These are phyloP conservation scores for Aptenodytes forsteri DNA, from an alignment of 2,113 vertebrate species.

Conservation along the genomic window DNA sequence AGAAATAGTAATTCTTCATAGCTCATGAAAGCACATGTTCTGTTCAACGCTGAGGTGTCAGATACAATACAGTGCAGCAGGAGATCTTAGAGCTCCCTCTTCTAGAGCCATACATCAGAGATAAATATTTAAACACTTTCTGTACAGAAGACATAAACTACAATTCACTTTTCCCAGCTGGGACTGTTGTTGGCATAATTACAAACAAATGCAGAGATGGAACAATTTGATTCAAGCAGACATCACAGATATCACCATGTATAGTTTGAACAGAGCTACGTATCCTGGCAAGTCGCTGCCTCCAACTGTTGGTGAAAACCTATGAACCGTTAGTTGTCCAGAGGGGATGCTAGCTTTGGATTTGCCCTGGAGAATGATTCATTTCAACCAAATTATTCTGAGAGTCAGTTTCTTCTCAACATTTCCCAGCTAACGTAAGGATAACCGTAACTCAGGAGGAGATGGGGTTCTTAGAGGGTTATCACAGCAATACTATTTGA, in stretches of 20 bases:
- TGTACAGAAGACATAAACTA: not conserved
- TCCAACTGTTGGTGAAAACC: constrained; percentile 51
- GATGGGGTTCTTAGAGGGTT: constrained; percentile 50
- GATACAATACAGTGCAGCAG: not conserved
- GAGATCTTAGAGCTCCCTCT: not conserved
- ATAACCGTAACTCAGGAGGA: constrained; percentile 59
- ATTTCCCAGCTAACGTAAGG: constrained; percentile 7
- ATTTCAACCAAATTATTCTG: constrained; percentile 21
- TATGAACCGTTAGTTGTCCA: constrained; percentile 25
- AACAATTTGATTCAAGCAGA: constrained; percentile 37
- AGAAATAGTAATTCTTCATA: not conserved
- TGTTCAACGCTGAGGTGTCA: not conserved
- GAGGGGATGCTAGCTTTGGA: constrained; percentile 21
- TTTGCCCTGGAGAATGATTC: not conserved
- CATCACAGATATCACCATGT: not conserved
- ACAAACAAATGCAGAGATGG: constrained; percentile 18
- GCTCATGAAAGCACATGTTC: not conserved
- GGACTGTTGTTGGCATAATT: constrained; percentile 21
- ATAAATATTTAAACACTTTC: constrained; percentile 42
- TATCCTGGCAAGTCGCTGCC: constrained; percentile 40
- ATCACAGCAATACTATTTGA: constrained; percentile 44
- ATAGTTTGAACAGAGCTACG: not conserved
- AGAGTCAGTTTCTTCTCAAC: constrained; percentile 32
- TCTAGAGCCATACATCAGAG: not conserved
- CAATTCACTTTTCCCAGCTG: not conserved